phyloP scores from a whole-genome alignment of 23 tunicate species.

The Diplosoma virens region DNA sequence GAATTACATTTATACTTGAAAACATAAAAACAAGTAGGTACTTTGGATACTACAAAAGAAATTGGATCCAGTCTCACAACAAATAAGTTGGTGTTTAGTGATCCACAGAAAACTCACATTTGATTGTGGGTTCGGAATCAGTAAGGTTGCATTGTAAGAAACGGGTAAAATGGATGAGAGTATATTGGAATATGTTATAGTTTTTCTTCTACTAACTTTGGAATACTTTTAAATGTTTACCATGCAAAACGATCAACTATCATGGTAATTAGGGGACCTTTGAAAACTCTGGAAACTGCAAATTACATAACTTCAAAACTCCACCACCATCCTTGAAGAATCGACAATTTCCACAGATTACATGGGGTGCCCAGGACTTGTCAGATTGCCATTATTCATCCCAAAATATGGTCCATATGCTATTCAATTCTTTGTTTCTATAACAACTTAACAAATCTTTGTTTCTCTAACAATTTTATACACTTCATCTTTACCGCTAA shows the following conservation, averaged over 20 bases:
- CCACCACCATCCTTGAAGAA: conserved; percentile 24
- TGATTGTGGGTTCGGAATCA: conserved; percentile 32
- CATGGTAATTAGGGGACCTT: not conserved
- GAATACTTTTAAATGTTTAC: conserved; percentile 18
- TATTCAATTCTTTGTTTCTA: conserved; percentile 18
- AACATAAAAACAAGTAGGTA: conserved; percentile 5
- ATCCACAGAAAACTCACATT: conserved; percentile 17
- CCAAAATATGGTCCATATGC: conserved; percentile 25
- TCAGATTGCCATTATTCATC: conserved; percentile 28
- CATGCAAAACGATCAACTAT: conserved; percentile 27
- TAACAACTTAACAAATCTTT: no score
- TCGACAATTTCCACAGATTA: conserved; percentile 40
- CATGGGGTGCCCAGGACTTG: conserved; percentile 26
- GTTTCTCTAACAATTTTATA: no score
- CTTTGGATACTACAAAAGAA: not conserved
- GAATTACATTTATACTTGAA: conserved; percentile 12
- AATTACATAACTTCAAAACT: conserved; percentile 36
- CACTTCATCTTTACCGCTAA: no score
- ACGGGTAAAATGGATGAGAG: conserved; percentile 36
- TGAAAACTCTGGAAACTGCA: conserved; percentile 22
- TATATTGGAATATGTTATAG: conserved; percentile 25
- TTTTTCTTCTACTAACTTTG: conserved; percentile 31
- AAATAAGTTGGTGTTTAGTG: conserved; percentile 15
- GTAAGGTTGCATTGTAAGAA: conserved; percentile 21
- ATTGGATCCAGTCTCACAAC: conserved; percentile 15